Conservation (phyloP, 1,140 invertebrate species). For the Globodera ellingtonae region DNA sequence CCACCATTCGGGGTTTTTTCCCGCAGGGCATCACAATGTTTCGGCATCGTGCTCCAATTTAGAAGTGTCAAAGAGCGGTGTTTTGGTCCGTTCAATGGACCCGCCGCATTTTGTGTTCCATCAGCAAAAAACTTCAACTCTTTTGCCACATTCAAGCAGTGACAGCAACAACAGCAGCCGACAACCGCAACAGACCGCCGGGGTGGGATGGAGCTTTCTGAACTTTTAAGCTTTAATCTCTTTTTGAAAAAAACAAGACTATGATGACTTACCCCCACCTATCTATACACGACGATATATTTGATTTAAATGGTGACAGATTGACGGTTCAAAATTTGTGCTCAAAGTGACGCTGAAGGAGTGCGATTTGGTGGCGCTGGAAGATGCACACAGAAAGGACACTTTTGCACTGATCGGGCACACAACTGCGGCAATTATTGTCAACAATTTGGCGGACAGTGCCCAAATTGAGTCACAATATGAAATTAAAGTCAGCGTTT, state of each 20-base stretch:
- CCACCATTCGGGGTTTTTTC: background rate
- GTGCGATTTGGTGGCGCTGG: slow-evolving; percentile 89
- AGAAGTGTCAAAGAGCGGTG: slow-evolving; percentile 18
- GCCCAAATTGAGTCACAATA: slow-evolving; percentile 66
- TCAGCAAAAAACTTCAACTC: background rate
- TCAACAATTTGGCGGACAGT: slow-evolving; percentile 64
- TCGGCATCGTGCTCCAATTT: background rate
- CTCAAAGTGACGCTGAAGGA: slow-evolving; percentile 91
- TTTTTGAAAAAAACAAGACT: too few relatives aligned
- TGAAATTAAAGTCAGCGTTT: slow-evolving; percentile 51
- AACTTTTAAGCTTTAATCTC: too few relatives aligned
- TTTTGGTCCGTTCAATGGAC: background rate
- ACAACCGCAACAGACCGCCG: background rate
- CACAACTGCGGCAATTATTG: slow-evolving; percentile 89
- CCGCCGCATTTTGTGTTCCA: background rate
- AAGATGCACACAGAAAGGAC: slow-evolving; percentile 82
- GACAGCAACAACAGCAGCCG: background rate
- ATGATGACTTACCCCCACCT: too few relatives aligned
- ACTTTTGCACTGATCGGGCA: slow-evolving; percentile 68
- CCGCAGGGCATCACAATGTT: slow-evolving; percentile 2
- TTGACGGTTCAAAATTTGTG: slow-evolving; percentile 70
- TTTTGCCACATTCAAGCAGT: background rate
- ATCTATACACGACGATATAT: too few relatives aligned
- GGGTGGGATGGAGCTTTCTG: too few relatives aligned
- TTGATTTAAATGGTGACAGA: background rate